A percentile compares a stretch with the other conserved stretches of the same genome.
Conservation (phyloP, 2,888 invertebrate species). For the Pemphredon lugubris region DNA sequence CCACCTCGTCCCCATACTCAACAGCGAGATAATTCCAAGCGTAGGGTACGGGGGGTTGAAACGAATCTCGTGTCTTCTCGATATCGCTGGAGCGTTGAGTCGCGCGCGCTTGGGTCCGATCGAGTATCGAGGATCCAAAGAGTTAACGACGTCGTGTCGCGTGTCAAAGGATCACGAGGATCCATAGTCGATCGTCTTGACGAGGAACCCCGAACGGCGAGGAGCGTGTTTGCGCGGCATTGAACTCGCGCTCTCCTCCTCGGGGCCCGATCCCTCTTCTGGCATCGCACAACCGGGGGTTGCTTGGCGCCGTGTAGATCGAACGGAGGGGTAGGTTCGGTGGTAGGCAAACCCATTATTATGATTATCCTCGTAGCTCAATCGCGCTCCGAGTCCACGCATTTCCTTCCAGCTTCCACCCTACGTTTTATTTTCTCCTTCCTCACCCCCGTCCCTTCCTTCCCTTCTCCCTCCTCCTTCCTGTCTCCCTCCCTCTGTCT, state of each 20-base stretch:
- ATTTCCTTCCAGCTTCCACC: slow-evolving; percentile 26
- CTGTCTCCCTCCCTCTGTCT: background rate
- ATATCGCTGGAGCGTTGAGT: too few species aligned
- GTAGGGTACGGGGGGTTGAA: too few species aligned
- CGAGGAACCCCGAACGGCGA: background rate
- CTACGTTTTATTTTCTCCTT: background rate
- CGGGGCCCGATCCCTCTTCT: slow-evolving; percentile 33
- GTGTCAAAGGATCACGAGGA: background rate
- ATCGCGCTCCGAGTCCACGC: slow-evolving; percentile 55
- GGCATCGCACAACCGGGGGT: slow-evolving; percentile 26
- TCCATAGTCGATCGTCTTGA: background rate
- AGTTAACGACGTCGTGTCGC: too few species aligned
- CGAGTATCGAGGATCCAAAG: too few species aligned
- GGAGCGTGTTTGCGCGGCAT: slow-evolving; percentile 57
- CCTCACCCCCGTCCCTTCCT: background rate
- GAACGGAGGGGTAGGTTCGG: slow-evolving; percentile 45
- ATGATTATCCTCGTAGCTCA: slow-evolving; percentile 65
- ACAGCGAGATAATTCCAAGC: too few species aligned
- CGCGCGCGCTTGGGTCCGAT: too few species aligned
- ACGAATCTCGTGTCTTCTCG: too few species aligned
- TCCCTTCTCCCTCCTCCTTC: background rate
- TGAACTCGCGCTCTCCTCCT: slow-evolving; percentile 51
- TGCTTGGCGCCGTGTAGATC: slow-evolving; percentile 6
- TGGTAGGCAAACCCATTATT: slow-evolving; percentile 71
- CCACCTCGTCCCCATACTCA: too few species aligned